phyloP scores from a whole-genome alignment of 2,797 vertebrate genomes.

The Epinephelus malabaricus region DNA sequence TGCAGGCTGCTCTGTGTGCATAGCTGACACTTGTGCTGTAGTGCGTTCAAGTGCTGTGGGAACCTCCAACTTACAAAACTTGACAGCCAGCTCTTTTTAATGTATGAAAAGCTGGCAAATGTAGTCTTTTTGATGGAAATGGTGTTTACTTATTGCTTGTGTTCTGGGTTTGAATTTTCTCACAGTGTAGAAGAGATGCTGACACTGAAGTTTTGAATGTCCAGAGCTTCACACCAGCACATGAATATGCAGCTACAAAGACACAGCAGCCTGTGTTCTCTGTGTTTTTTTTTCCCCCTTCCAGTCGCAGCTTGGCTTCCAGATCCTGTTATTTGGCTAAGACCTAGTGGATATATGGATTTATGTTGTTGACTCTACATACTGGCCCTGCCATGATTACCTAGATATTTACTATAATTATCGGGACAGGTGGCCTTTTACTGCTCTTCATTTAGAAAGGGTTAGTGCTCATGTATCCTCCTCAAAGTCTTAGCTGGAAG shows the following conservation, averaged over 20 bases:
- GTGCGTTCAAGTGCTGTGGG: slow-evolving; percentile 43
- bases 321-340: slow-evolving; percentile 18
- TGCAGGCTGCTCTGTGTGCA: slow-evolving; percentile 50
- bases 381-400: slow-evolving; percentile 18
- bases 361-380: slow-evolving; percentile 13
- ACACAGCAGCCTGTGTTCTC: slow-evolving; percentile 14
- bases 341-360: slow-evolving; percentile 14
- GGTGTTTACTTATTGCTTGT: slow-evolving; percentile 42
- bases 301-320: slow-evolving; percentile 5
- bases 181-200: slow-evolving; percentile 37
- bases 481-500: slow-evolving; percentile 31
- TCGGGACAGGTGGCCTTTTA: slow-evolving; percentile 16
- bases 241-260: slow-evolving; percentile 14
- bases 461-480: neutral
- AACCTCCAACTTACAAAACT: slow-evolving; percentile 37
- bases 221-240: slow-evolving; percentile 22
- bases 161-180: slow-evolving; percentile 32
- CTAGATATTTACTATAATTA: slow-evolving; percentile 36
- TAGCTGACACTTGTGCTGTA: slow-evolving; percentile 44
- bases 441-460: slow-evolving; percentile 8
- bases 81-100: slow-evolving; percentile 60
- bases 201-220: slow-evolving; percentile 30
- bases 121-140: slow-evolving; percentile 30
- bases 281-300: neutral
- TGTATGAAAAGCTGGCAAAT: slow-evolving; percentile 39